Evolutionary conservation across 2,113 vertebrate species (phyloP).

Genomic region (Hippocampus mohnikei): DNA sequence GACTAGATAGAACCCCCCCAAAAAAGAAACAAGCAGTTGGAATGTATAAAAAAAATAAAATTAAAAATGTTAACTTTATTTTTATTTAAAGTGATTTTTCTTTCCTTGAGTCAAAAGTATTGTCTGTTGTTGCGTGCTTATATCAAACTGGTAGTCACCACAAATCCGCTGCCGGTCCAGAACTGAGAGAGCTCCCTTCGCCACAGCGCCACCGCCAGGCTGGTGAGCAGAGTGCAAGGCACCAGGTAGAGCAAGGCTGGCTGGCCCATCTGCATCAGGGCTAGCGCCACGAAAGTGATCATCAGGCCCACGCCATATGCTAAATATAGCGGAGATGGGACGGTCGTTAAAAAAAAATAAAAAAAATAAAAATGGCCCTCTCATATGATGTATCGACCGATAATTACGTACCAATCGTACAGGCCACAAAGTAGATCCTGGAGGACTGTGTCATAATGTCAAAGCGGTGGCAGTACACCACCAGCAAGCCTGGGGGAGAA

Average conservation of each 20-base stretch:
- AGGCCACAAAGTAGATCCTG: conserved; percentile 89
- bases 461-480: conserved; percentile 94
- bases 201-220: conserved; percentile 86
- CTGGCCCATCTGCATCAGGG: conserved; percentile 91
- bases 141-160: conserved; percentile 99
- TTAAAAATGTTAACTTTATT: conserved; percentile 72
- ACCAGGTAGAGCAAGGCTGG: conserved; percentile 95
- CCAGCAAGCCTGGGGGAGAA: conserved; percentile 79
- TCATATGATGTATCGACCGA: not conserved
- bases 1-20: conserved; percentile 39
- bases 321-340: conserved; percentile 32
- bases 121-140: conserved; percentile 68
- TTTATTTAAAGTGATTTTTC: conserved; percentile 69
- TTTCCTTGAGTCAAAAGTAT: conserved; percentile 18
- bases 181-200: conserved; percentile 87
- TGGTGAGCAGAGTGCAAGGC: conserved; percentile 90
- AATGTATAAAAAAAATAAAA: conserved; percentile 43
- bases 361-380: not conserved
- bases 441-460: conserved; percentile 91
- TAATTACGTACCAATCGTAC: conserved; percentile 82
- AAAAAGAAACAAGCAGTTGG: conserved; percentile 55
- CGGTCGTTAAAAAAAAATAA: not conserved
- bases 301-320: conserved; percentile 92
- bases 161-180: conserved; percentile 98
- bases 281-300: conserved; percentile 91